A percentile compares a stretch with the other conserved stretches of the same genome.
Evolutionary conservation across 30 jellyfish, hydroid and myxozoan genomes (phyloP).

Genomic region (Hydractinia symbiolongicarpus): DNA sequence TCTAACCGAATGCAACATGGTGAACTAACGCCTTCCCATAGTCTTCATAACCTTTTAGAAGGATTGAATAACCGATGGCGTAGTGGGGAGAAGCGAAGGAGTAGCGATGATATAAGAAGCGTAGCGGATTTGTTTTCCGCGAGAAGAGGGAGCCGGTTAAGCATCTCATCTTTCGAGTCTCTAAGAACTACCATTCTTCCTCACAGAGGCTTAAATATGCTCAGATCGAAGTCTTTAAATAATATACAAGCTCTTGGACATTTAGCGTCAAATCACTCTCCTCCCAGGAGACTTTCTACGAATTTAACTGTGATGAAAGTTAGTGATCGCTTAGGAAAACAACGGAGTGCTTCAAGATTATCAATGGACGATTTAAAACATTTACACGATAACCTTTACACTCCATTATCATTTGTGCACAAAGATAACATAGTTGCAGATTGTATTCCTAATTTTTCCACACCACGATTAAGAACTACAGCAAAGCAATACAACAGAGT

Average conservation of each 20-base stretch:
- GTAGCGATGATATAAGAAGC: neutral
- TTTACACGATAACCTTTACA: neutral
- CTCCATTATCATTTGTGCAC: constrained; percentile 11
- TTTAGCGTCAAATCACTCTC: neutral
- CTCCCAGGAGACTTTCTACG: neutral
- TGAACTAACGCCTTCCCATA: neutral
- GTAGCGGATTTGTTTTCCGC: constrained; percentile 4
- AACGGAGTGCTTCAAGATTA: neutral
- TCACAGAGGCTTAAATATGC: neutral
- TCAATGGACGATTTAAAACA: neutral
- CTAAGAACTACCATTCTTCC: neutral
- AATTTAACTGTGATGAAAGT: neutral
- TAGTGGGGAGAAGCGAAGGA: neutral
- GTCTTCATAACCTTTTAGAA: neutral
- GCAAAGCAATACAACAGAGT: too few species aligned
- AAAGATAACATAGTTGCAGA: constrained; percentile 3
- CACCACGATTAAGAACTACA: too few species aligned
- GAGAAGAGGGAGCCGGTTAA: neutral
- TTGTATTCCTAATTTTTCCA: neutral
- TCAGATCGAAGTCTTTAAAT: neutral
- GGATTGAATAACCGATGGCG: neutral
- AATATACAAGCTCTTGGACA: neutral
- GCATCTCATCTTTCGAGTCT: constrained; percentile 3
- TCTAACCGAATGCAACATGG: neutral
- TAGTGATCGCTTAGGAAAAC: neutral